These are phyloP conservation scores for Sterrhoptilus dennistouni DNA, from an alignment of 2,113 vertebrate species.

Conservation along the genomic window DNA sequence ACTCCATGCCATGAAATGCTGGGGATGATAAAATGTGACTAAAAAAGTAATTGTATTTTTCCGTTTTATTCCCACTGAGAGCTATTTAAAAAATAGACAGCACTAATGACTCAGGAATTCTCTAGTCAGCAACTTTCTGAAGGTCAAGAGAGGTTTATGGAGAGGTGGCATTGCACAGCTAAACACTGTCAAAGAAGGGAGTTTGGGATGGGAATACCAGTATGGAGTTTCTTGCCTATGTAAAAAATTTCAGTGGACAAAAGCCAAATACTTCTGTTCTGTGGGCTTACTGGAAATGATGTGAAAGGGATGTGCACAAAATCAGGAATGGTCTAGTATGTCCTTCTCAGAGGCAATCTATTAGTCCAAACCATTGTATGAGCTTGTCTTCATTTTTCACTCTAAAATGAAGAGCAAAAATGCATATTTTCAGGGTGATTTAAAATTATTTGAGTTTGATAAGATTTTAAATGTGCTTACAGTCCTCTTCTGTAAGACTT, in stretches of 20 bases:
- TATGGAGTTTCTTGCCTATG: background rate
- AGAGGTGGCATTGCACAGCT: background rate
- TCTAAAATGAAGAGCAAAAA: background rate
- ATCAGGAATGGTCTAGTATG: background rate
- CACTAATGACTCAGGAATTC: background rate
- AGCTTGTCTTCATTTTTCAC: background rate
- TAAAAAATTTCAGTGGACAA: background rate
- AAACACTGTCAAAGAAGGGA: background rate
- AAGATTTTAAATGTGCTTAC: background rate
- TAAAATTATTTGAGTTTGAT: background rate
- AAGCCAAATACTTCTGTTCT: background rate
- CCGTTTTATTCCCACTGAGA: background rate
- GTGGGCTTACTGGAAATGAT: background rate
- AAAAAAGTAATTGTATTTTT: background rate
- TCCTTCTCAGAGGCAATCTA: background rate
- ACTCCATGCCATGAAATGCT: background rate
- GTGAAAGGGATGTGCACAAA: background rate
- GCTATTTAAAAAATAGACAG: background rate
- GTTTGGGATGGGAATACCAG: background rate
- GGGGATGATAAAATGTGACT: background rate
- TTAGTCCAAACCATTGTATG: background rate
- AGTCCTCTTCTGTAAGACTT: background rate
- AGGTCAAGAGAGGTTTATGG: background rate
- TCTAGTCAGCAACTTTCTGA: background rate
- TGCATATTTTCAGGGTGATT: background rate